A percentile compares a stretch with the other conserved stretches of the same genome.
These are phyloP conservation scores for Orthonychiurus folsomi DNA, from an alignment of 2,888 invertebrate genomes.

Conservation along the genomic window DNA sequence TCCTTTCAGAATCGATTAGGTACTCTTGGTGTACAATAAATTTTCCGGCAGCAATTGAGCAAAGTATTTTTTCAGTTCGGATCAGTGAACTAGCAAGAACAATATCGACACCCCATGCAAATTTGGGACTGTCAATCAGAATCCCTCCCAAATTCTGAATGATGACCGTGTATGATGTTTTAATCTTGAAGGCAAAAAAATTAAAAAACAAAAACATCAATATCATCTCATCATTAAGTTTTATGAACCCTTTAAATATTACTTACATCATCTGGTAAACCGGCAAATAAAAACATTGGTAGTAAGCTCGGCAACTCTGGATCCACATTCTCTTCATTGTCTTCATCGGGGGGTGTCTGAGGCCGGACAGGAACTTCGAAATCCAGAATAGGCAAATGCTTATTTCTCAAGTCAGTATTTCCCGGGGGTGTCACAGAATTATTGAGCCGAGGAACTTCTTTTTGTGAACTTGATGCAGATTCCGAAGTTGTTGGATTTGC, in stretches of 20 bases:
- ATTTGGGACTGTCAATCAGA: conserved; percentile 51
- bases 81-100: conserved; percentile 60
- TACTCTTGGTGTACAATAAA: conserved; percentile 67
- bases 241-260: neutral
- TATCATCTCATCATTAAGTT: neutral
- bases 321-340: too few species aligned
- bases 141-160: conserved; percentile 57
- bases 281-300: neutral
- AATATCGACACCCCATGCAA: conserved; percentile 62
- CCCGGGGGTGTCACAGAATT: too few species aligned
- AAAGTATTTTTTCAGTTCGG: conserved; percentile 79
- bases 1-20: conserved; percentile 56
- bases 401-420: too few species aligned
- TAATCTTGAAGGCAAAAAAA: neutral
- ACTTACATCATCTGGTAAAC: neutral
- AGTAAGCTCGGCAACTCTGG: too few species aligned
- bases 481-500: too few species aligned
- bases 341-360: too few species aligned
- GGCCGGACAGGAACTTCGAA: too few species aligned
- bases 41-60: conserved; percentile 69
- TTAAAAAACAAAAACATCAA: neutral
- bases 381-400: too few species aligned
- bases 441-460: too few species aligned
- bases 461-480: too few species aligned
- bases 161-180: too few species aligned